A percentile compares a stretch with the other conserved stretches of the same genome.
Conservation (phyloP, 2,888 invertebrate genomes). For the Yponomeuta sedellus region DNA sequence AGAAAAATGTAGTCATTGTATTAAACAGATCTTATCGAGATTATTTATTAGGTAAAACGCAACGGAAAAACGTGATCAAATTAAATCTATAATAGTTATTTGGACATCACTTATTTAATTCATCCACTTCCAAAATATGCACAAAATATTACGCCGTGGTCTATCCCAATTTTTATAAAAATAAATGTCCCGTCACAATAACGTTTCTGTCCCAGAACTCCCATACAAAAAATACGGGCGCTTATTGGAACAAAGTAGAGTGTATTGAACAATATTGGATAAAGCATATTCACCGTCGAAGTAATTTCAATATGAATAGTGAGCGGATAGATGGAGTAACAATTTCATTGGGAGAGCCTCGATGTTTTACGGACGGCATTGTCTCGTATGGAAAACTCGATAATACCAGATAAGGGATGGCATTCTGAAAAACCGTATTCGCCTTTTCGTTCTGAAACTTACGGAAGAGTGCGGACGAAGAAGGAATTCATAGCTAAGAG, state of each 20-base stretch:
- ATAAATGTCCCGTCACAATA: neutral
- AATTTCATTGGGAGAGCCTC: neutral
- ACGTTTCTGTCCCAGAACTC: neutral
- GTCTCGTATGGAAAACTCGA: neutral
- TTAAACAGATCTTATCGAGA: too few species aligned
- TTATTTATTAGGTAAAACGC: too few species aligned
- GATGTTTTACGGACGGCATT: neutral
- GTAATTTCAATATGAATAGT: constrained; percentile 3
- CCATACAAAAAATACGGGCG: neutral
- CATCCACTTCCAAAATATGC: too few species aligned
- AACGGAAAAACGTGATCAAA: too few species aligned
- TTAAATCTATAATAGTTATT: too few species aligned
- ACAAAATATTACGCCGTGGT: neutral
- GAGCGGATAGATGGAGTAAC: neutral
- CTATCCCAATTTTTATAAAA: neutral
- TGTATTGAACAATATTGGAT: neutral
- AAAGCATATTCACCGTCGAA: neutral
- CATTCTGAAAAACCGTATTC: neutral
- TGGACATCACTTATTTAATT: too few species aligned
- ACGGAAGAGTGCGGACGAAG: too few species aligned
- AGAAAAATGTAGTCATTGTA: too few species aligned
- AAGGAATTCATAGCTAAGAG: too few species aligned
- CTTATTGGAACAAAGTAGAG: neutral
- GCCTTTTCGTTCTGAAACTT: too few species aligned
- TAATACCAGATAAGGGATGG: neutral